Conservation (phyloP, 2,113 vertebrate genomes). For the Macquaria ambigua region DNA sequence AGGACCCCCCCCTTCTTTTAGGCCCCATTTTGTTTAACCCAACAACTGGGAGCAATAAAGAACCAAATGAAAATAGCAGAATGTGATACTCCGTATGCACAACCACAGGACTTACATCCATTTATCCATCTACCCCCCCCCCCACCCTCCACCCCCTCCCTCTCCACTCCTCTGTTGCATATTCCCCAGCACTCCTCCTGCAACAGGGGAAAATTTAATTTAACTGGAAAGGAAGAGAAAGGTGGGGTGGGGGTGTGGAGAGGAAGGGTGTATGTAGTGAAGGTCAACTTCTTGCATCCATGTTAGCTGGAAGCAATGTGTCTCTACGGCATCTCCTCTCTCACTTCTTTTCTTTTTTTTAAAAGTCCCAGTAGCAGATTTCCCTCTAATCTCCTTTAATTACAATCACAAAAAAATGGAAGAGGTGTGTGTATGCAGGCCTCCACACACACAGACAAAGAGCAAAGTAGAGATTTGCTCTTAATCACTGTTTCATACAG, state of each 20-base stretch:
- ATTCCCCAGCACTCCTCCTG: conserved; percentile 20
- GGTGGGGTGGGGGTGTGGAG: conserved; percentile 13
- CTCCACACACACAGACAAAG: not conserved
- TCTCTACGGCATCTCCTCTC: conserved; percentile 2
- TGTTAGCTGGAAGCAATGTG: conserved; percentile 51
- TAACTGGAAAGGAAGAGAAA: conserved; percentile 42
- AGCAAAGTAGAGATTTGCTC: not conserved
- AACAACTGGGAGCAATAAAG: conserved; percentile 81
- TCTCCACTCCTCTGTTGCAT: not conserved
- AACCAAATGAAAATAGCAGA: conserved; percentile 72
- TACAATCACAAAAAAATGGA: conserved; percentile 15
- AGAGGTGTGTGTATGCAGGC: not conserved
- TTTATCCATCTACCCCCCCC: conserved; percentile 20
- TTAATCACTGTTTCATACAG: not conserved
- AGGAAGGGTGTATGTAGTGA: conserved; percentile 30
- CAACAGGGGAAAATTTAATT: conserved; percentile 61
- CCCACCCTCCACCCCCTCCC: too few species aligned
- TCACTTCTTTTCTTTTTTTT: not conserved
- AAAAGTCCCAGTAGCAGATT: not conserved
- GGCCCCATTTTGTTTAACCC: conserved; percentile 68
- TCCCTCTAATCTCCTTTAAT: conserved; percentile 17
- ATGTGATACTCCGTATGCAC: conserved; percentile 67
- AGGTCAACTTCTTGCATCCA: conserved; percentile 55
- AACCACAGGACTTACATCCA: conserved; percentile 58
- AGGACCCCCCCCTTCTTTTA: conserved; percentile 26